Evolutionary conservation across 2,888 invertebrate species (phyloP), one percentile per base, ranked within the genome.

Genomic region (Limnephilus rhombicus): DNA sequence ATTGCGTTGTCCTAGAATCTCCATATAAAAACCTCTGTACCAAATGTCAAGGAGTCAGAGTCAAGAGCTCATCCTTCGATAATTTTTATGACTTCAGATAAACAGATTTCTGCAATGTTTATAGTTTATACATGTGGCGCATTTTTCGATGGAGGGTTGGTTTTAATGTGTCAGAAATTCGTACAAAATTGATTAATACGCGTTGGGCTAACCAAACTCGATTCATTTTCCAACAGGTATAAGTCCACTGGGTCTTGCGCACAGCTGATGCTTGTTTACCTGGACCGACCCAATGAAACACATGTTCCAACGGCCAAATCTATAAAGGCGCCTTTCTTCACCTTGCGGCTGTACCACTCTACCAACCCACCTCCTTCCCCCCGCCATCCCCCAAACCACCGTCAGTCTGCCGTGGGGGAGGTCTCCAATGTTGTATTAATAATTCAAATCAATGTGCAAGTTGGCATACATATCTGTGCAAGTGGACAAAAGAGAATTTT

Each of bases 221-320:
- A 9, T n/a, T n/a, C 24, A 9, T 68, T 68, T 68, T 68, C 7
- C n/a, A 85, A 85, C 37, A 85, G 31, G 29, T 11, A 82, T 31
- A 90, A 41, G 45, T 82, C 31, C 31, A 82, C 90, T 90, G 90
- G 90, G 82, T 90, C 29, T 29, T 18, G 29, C 11, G 80, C 90
- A 85, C 85, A 85, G 85, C 41, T 90, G 68, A 68, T 90, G 68
- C 90, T 85, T 68, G 85, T 90, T 90, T 90, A 90, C 90, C 90
- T 90, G 90, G 34, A 45, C 85, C 68, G 68, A 90, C 90, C 90
- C 90, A 90, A 90, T 82, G 49, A 90, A 68, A 90, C 90, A 90
- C 83, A 90, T 90, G 90, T 90, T 90, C 90, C 90, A 90, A 90
- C 90, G 90, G 90, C 85, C 85, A 89, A 89, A 89, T 89, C 88